Percentiles rank a stretch among this genome's conserved stretches.
Conservation (phyloP, 2,113 vertebrate species). For the Bubo scandiacus region DNA sequence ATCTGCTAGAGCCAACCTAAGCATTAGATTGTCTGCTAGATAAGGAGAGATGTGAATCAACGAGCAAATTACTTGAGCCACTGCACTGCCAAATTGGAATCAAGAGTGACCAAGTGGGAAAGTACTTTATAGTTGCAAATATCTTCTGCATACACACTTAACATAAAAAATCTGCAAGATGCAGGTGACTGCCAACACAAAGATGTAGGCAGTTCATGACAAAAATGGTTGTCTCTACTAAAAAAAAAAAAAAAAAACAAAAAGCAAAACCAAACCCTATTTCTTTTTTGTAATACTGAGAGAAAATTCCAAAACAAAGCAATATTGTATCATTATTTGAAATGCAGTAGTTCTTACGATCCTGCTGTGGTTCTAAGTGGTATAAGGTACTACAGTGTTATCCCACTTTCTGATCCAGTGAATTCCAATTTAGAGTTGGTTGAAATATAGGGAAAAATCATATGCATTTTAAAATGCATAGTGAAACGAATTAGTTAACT, state of each 20-base stretch:
- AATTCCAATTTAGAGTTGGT: neutral
- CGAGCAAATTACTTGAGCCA: neutral
- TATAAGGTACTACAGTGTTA: neutral
- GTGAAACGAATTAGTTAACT: neutral
- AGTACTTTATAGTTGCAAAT: neutral
- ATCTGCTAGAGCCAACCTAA: neutral
- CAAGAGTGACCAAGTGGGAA: neutral
- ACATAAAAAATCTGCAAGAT: neutral
- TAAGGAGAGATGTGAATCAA: neutral
- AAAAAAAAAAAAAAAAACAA: neutral
- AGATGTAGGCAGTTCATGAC: neutral
- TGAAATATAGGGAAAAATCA: neutral
- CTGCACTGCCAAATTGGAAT: neutral
- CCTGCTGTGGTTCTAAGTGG: neutral
- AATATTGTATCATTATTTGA: neutral
- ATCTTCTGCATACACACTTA: neutral
- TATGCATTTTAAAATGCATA: neutral
- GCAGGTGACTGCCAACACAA: neutral
- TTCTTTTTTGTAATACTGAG: neutral
- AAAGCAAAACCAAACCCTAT: neutral
- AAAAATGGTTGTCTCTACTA: neutral
- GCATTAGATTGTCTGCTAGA: neutral
- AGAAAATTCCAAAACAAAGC: neutral
- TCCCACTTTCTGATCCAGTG: neutral
- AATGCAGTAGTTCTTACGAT: neutral